Evolutionary conservation across 2,888 invertebrate species (phyloP), one percentile per base, ranked within the genome.

Genomic region (Quadriops clusia): DNA sequence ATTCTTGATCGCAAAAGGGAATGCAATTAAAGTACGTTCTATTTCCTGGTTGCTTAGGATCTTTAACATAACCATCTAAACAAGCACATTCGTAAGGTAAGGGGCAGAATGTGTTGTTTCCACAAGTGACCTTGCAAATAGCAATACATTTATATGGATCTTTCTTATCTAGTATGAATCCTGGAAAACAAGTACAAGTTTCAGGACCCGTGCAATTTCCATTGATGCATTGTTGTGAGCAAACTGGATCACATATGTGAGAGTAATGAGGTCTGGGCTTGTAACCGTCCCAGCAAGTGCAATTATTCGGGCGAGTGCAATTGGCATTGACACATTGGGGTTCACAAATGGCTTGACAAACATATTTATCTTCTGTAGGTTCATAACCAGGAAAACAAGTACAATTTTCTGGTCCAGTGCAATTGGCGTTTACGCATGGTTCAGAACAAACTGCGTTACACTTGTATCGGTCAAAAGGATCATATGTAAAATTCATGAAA

Each of bases 121-220:
- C 9, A 25, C 40, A 40, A 5, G 32, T 15, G 18, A 18, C 32
- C 3, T 13, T 16, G 17, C 40, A 40, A 4, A 31, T 16, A 6
- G 33, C 14, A n/a, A 30, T 36, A 23, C 40, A 40, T 15, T 33
- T 32, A 23, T 32, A 42, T 26, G 37, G 33, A 29, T 65, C n/a
- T n/a, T 46, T 44, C n/a, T 38, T 56, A 38, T 72, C 69, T 16
- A 47, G 34, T 1, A 59, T 40, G 33, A 67, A 73, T 20, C 74
- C 75, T 7, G 57, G 36, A 32, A 67, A 64, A 39, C 74, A 75
- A 6, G 44, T 39, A 32, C 64, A 62, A 2, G 30, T 41, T 13
- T 57, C 50, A 1, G 58, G 59, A 3, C 46, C 48, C 1, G 44
- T 44, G 32, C 63, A 63, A 10, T 36, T 33, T 4, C 60, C 60